phyloP scores from a whole-genome alignment of 2,888 invertebrate species.

The Drosophila austrosaltans region DNA sequence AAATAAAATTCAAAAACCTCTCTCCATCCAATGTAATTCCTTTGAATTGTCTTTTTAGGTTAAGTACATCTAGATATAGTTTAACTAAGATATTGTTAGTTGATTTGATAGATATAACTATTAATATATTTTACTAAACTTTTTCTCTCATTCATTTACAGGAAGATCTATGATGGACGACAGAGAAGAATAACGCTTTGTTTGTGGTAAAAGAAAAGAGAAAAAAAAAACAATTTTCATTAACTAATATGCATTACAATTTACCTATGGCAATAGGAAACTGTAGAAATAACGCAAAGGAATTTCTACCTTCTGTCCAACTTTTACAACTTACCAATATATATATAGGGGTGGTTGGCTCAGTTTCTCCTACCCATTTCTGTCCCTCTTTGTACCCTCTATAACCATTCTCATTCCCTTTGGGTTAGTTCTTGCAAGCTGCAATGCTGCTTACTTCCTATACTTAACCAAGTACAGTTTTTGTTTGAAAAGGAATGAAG shows the following conservation, averaged over 20 bases:
- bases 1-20: no score
- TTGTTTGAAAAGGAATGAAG: conserved; percentile 28
- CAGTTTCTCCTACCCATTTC: conserved; percentile 8
- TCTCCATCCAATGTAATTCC: no score
- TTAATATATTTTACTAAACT: neutral
- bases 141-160: conserved; percentile 59
- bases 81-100: no score
- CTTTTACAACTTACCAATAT: conserved; percentile 52
- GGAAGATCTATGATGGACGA: conserved; percentile 83
- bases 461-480: conserved; percentile 60
- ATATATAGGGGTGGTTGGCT: conserved; percentile 65
- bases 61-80: no score
- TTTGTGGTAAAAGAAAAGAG: conserved; percentile 76
- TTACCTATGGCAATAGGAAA: neutral
- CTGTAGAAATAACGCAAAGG: conserved; percentile 45
- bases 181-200: conserved; percentile 82
- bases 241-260: conserved; percentile 26
- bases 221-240: conserved; percentile 15
- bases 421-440: conserved; percentile 64
- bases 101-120: no score
- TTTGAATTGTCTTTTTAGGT: no score
- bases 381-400: conserved; percentile 1
- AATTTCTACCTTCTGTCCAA: conserved; percentile 49
- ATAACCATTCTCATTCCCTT: conserved; percentile 22
- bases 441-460: conserved; percentile 39